Evolutionary conservation across 2,797 vertebrate genomes (phyloP).

Genomic region (Sternarchorhynchus goeldii): DNA sequence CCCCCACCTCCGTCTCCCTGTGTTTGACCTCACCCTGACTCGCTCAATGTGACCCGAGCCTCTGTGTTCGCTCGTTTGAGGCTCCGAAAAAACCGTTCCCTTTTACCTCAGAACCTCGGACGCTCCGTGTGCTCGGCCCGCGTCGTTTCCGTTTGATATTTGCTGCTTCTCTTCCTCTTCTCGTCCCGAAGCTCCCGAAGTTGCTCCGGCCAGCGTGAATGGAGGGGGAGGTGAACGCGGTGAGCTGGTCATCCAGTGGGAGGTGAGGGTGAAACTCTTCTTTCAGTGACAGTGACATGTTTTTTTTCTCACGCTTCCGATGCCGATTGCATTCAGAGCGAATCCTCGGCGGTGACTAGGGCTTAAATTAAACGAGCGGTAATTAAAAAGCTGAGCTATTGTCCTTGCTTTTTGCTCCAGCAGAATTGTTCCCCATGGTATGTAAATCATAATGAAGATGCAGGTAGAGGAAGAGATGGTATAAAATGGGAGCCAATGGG

Average conservation of each 20-base stretch:
- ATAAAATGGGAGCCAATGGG: slow-evolving; percentile 16
- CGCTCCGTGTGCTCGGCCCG: slow-evolving; percentile 17
- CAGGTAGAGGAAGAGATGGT: slow-evolving; percentile 48
- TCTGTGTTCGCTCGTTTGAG: not conserved
- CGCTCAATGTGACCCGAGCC: slow-evolving; percentile 15
- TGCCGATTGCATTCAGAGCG: slow-evolving; percentile 56
- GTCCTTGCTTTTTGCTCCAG: slow-evolving; percentile 63
- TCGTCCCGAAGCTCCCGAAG: slow-evolving; percentile 74
- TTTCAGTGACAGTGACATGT: slow-evolving; percentile 49
- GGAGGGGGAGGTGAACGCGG: slow-evolving; percentile 84
- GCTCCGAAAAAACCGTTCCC: not conserved
- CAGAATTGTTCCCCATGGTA: slow-evolving; percentile 53
- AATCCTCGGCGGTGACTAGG: slow-evolving; percentile 53
- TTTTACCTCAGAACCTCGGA: not conserved
- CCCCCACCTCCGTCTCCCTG: not conserved
- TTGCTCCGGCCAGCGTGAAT: slow-evolving; percentile 78
- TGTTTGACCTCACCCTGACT: not conserved
- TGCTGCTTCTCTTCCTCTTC: slow-evolving; percentile 21
- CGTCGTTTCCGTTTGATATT: not conserved
- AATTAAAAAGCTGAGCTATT: slow-evolving; percentile 67
- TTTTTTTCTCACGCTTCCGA: slow-evolving; percentile 50
- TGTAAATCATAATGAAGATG: slow-evolving; percentile 66
- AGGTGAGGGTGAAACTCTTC: slow-evolving; percentile 76
- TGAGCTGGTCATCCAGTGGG: slow-evolving; percentile 87
- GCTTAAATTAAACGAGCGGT: slow-evolving; percentile 62